phyloP scores from a whole-genome alignment of 64 coral and sea anemone species.

The Astreopora myriophthalma region DNA sequence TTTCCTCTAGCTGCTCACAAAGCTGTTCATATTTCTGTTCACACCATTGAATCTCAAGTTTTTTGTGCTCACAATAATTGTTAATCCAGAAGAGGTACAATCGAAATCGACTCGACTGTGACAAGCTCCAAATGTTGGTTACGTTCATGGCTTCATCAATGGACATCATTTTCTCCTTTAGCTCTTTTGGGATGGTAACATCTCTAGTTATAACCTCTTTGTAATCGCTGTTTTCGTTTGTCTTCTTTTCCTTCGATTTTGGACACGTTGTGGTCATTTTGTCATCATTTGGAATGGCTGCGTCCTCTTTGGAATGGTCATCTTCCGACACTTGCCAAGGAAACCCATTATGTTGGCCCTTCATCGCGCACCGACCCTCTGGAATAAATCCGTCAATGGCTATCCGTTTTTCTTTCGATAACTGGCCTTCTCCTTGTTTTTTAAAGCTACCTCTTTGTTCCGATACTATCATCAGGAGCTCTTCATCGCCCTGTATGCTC shows the following conservation, averaged over 20 bases:
- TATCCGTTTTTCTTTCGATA: not conserved
- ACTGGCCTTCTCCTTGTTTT: not conserved
- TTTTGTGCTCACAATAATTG: not conserved
- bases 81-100: slow-evolving; percentile 21
- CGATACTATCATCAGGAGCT: not conserved
- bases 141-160: not conserved
- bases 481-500: slow-evolving; percentile 1
- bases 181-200: slow-evolving; percentile 13
- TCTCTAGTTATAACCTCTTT: not conserved
- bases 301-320: not conserved
- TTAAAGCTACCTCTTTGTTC: too few relatives aligned
- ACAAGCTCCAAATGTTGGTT: not conserved
- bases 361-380: too few relatives aligned
- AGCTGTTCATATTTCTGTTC: slow-evolving; percentile 39
- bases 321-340: not conserved
- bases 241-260: not conserved
- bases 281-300: too few relatives aligned
- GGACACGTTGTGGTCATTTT: too few relatives aligned
- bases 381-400: too few relatives aligned
- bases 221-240: not conserved
- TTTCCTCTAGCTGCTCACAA: not conserved
- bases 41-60: not conserved
- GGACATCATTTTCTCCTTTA: not conserved
- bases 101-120: not conserved
- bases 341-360: not conserved